phyloP scores from a whole-genome alignment of 2,888 invertebrate genomes.

The Suillia variegata region DNA sequence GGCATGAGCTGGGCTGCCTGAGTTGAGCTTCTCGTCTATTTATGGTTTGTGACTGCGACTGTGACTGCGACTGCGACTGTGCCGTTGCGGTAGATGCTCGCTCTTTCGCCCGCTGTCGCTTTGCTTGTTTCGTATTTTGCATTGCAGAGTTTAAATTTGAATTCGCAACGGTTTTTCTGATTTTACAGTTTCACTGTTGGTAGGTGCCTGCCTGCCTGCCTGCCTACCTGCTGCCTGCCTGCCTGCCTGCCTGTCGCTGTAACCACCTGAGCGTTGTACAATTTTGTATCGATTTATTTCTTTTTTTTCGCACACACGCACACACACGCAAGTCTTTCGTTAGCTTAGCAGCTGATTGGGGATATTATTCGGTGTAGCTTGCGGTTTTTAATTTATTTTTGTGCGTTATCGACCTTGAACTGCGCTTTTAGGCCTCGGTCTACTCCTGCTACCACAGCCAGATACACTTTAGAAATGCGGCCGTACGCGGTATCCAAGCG shows the following conservation, averaged over 20 bases:
- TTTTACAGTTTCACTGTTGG: neutral
- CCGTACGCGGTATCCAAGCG: neutral
- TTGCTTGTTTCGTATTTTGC: neutral
- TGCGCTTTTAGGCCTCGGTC: neutral
- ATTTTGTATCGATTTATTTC: too few species aligned
- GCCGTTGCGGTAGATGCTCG: neutral
- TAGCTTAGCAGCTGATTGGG: too few species aligned
- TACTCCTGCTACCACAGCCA: too few species aligned
- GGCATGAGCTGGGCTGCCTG: slow-evolving; percentile 17
- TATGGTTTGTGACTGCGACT: neutral
- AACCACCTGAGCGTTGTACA: neutral
- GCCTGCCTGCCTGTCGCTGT: neutral
- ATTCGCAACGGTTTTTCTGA: neutral
- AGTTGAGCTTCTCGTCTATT: slow-evolving; percentile 13
- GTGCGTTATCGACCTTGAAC: neutral
- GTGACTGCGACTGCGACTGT: neutral
- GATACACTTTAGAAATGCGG: neutral
- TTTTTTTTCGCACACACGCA: too few species aligned
- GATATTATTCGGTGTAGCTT: too few species aligned
- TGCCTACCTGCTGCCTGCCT: too few species aligned
- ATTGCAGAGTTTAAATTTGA: neutral
- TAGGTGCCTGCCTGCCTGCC: neutral
- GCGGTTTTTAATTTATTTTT: too few species aligned
- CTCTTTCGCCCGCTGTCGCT: neutral
- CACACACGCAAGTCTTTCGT: too few species aligned